phyloP scores from a whole-genome alignment of 1,140 invertebrate genomes.

The Delia radicum region DNA sequence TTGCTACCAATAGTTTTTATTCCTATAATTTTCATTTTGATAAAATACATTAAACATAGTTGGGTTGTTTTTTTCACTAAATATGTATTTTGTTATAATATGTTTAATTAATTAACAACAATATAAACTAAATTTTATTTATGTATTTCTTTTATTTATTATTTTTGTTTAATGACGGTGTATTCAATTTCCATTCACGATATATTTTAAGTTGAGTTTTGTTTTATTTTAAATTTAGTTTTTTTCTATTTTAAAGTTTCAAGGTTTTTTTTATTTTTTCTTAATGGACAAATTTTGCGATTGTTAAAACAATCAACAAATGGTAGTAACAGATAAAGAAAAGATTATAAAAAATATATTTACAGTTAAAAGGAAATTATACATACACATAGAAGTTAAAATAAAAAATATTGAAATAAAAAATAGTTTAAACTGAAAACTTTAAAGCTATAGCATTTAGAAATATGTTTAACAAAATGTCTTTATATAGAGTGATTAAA shows the following conservation, averaged over 20 bases:
- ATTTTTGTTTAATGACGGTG: conserved; percentile 12
- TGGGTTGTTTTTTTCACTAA: conserved; percentile 4
- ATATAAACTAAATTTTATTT: conserved; percentile 16
- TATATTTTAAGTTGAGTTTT: neutral
- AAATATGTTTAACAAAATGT: neutral
- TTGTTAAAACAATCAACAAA: neutral
- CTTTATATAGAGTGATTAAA: neutral
- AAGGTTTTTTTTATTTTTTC: neutral
- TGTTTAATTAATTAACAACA: conserved; percentile 23
- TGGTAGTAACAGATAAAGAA: neutral
- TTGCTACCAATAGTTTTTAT: neutral
- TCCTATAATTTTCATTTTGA: neutral
- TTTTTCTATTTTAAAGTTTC: neutral
- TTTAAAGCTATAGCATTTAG: neutral
- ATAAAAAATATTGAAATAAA: neutral
- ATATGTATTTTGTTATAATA: conserved; percentile 11
- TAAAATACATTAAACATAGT: neutral
- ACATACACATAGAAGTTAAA: neutral
- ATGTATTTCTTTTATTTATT: conserved; percentile 3
- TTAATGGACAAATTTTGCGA: neutral
- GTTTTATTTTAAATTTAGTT: neutral
- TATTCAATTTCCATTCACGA: conserved; percentile 25
- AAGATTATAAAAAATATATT: neutral
- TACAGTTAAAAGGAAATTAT: neutral
- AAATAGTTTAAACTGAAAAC: neutral